A percentile compares a stretch with the other conserved stretches of the same genome.
phyloP scores from a whole-genome alignment of 2,888 invertebrate species.

The Suillia variegata region DNA sequence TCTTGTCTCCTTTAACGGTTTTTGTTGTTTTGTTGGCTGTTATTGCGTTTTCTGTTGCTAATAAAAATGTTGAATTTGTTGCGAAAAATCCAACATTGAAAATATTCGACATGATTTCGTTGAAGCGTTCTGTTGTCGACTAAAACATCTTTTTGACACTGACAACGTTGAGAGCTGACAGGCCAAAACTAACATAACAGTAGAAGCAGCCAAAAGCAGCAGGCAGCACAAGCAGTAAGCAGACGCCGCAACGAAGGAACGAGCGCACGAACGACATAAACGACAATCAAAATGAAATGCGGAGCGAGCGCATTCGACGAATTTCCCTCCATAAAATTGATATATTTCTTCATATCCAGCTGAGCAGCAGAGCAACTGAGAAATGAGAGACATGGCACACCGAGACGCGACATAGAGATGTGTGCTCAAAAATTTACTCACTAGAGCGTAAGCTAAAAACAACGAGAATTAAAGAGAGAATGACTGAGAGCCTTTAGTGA shows the following conservation, averaged over 20 bases:
- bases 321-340: slow-evolving; percentile 50
- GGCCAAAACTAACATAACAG: slow-evolving; percentile 29
- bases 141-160: slow-evolving; percentile 62
- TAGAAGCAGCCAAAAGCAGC: slow-evolving; percentile 27
- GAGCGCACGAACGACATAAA: slow-evolving; percentile 2
- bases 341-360: slow-evolving; percentile 32
- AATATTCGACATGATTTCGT: slow-evolving; percentile 57
- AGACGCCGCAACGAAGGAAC: slow-evolving; percentile 7
- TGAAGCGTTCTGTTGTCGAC: slow-evolving; percentile 60
- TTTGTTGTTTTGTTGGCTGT: no score
- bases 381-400: no score
- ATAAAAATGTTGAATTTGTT: slow-evolving; percentile 34
- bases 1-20: not conserved
- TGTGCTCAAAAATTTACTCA: no score
- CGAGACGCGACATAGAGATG: no score
- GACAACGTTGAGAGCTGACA: slow-evolving; percentile 59
- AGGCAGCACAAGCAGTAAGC: slow-evolving; percentile 13
- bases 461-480: no score
- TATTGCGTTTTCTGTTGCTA: no score
- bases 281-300: slow-evolving; percentile 28
- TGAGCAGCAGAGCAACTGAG: no score
- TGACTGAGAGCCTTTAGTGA: no score
- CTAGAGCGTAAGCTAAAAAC: no score
- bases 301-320: slow-evolving; percentile 7
- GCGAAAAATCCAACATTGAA: slow-evolving; percentile 40